These are phyloP conservation scores for Callionymus lyra DNA, from an alignment of 2,113 vertebrate genomes.

Conservation along the genomic window DNA sequence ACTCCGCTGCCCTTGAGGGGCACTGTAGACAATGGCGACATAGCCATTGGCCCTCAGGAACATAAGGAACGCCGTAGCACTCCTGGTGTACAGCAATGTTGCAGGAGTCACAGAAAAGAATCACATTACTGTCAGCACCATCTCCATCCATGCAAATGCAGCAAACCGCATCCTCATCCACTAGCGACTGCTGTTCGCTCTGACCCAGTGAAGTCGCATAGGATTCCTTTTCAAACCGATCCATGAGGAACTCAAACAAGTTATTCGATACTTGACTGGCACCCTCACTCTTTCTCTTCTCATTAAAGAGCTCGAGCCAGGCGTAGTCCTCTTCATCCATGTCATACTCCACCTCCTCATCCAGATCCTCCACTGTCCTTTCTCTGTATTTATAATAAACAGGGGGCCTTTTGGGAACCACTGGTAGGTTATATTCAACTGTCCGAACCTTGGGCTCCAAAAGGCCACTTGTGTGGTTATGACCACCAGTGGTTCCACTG, in stretches of 20 bases:
- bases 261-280: constrained; percentile 86
- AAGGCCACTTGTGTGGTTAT: constrained; percentile 45
- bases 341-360: constrained; percentile 95
- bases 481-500: constrained; percentile 27
- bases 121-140: constrained; percentile 94
- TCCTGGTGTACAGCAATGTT: constrained; percentile 98
- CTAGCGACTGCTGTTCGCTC: constrained; percentile 76
- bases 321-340: constrained; percentile 99
- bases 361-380: constrained; percentile 86
- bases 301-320: constrained; percentile 92
- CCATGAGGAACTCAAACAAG: constrained; percentile 96
- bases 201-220: constrained; percentile 82
- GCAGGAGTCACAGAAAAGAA: constrained; percentile 95
- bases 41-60: constrained; percentile 96
- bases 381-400: constrained; percentile 84
- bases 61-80: constrained; percentile 96
- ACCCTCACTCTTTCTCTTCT: constrained; percentile 83
- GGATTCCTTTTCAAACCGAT: constrained; percentile 96
- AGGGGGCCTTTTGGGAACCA: constrained; percentile 77
- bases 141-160: constrained; percentile 99
- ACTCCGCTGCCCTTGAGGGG: constrained; percentile 78
- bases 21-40: constrained; percentile 92
- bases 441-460: constrained; percentile 82
- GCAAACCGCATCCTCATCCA: constrained; percentile 97
- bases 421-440: constrained; percentile 89